phyloP scores from a whole-genome alignment of 2,113 vertebrate genomes.

The Ictalurus furcatus region DNA sequence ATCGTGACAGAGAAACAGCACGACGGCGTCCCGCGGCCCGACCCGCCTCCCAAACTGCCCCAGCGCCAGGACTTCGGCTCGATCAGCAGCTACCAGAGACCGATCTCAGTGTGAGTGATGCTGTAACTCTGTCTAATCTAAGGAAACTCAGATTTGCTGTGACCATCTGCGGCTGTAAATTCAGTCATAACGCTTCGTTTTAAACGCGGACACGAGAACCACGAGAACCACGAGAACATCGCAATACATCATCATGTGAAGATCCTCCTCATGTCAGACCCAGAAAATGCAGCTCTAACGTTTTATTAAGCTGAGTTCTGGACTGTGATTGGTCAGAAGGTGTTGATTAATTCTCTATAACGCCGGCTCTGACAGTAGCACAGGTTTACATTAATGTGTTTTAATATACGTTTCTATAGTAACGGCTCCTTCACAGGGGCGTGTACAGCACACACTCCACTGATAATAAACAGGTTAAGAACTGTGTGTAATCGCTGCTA shows the following conservation, averaged over 20 bases:
- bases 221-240: too few relatives aligned
- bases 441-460: not conserved
- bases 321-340: not conserved
- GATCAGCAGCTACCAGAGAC: constrained; percentile 89
- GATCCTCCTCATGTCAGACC: too few relatives aligned
- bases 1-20: not conserved
- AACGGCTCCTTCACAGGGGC: not conserved
- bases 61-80: constrained; percentile 73
- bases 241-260: not conserved
- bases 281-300: not conserved
- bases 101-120: constrained; percentile 86
- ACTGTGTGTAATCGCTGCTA: too few relatives aligned
- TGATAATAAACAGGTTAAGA: too few relatives aligned
- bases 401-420: not conserved
- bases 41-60: constrained; percentile 76
- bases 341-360: not conserved
- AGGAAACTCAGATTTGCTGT: not conserved
- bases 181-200: not conserved
- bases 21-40: constrained; percentile 44
- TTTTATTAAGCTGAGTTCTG: not conserved
- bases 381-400: not conserved
- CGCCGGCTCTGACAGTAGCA: not conserved
- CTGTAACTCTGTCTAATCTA: not conserved
- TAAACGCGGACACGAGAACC: not conserved
- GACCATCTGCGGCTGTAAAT: not conserved